phyloP scores from a whole-genome alignment of 2,888 invertebrate genomes.

The Orthosia gracilis region DNA sequence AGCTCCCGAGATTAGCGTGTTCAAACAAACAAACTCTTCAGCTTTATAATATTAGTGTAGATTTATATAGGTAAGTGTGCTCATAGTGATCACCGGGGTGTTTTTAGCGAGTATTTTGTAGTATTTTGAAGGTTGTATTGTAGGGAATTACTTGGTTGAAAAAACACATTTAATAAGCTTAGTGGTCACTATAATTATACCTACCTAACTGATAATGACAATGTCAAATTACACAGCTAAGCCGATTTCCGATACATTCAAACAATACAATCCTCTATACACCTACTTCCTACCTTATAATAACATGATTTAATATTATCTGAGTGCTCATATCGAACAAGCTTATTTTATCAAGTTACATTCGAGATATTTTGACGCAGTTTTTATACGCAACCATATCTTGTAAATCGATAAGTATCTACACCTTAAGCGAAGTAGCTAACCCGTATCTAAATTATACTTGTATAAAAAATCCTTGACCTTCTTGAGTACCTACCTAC shows the following conservation, averaged over 20 bases:
- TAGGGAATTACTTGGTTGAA: background rate
- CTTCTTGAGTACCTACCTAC: conserved; percentile 20
- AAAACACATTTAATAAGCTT: background rate
- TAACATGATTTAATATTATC: conserved; percentile 57
- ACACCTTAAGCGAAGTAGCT: conserved; percentile 52
- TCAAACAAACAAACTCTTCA: too few relatives aligned
- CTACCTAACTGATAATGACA: conserved; percentile 26
- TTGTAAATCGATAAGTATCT: conserved; percentile 61
- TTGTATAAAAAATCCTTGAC: conserved; percentile 35
- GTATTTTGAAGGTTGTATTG: too few relatives aligned
- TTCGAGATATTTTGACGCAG: conserved; percentile 62
- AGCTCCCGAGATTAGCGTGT: too few relatives aligned
- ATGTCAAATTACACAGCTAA: conserved; percentile 40
- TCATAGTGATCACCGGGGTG: too few relatives aligned
- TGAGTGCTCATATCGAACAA: conserved; percentile 53
- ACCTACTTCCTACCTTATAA: conserved; percentile 37
- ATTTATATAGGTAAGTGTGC: too few relatives aligned
- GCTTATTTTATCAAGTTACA: conserved; percentile 52
- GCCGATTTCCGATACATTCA: conserved; percentile 35
- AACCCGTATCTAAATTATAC: conserved; percentile 50
- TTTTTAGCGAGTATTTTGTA: too few relatives aligned
- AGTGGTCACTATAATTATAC: conserved; percentile 13
- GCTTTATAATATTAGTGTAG: too few relatives aligned
- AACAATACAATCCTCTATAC: conserved; percentile 31
- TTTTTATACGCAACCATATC: conserved; percentile 61